Evolutionary conservation across 2,113 vertebrate genomes (phyloP).

Genomic region (Corapipo altera): DNA sequence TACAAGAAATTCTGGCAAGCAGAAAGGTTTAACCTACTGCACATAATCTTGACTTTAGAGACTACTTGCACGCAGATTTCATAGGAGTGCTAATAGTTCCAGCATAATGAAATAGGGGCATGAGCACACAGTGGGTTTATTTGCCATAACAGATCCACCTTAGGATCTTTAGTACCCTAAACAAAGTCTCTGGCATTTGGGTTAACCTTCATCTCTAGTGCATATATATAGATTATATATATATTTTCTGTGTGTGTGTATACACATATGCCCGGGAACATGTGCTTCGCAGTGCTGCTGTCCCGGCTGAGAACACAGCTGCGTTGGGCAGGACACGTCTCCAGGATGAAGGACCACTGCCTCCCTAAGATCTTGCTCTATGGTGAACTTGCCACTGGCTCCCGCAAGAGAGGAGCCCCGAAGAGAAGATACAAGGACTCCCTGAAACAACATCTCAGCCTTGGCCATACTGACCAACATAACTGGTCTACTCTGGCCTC

Average conservation of each 20-base stretch:
- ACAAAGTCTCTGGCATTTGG: neutral
- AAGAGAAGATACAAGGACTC: too few relatives aligned
- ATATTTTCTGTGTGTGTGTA: neutral
- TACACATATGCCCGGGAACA: too few relatives aligned
- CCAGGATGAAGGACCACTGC: too few relatives aligned
- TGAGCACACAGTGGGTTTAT: neutral
- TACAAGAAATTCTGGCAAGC: neutral
- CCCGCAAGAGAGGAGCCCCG: too few relatives aligned
- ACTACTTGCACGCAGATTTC: neutral
- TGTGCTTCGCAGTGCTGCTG: too few relatives aligned
- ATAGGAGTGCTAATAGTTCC: neutral
- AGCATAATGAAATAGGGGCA: neutral
- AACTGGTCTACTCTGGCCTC: too few relatives aligned
- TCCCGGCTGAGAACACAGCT: too few relatives aligned
- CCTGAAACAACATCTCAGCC: too few relatives aligned
- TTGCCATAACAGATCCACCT: neutral
- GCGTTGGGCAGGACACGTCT: too few relatives aligned
- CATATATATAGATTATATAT: neutral
- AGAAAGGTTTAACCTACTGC: neutral
- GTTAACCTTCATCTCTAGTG: neutral
- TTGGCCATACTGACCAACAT: too few relatives aligned
- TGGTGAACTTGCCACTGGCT: too few relatives aligned
- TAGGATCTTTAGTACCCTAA: neutral
- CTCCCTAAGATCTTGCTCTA: too few relatives aligned
- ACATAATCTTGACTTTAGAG: neutral